Conservation (phyloP, 2,113 vertebrate species). For the Rhabdomys dilectus region DNA sequence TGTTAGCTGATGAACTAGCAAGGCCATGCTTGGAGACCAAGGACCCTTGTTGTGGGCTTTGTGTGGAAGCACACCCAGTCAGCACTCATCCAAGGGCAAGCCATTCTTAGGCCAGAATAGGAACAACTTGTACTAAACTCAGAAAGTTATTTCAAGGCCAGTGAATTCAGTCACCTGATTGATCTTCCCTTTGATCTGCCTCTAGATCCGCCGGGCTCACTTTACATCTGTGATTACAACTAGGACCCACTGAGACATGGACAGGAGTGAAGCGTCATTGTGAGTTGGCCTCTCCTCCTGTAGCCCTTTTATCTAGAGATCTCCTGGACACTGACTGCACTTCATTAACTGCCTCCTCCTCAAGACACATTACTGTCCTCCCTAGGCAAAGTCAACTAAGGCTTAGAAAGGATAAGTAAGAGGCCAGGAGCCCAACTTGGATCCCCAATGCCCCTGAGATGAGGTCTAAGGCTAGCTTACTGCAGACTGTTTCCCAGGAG, state of each 20-base stretch:
- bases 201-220: not conserved
- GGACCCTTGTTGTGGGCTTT: not conserved
- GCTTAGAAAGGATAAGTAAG: not conserved
- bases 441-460: not conserved
- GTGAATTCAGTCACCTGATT: slow-evolving; percentile 1
- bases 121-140: not conserved
- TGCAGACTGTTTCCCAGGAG: not conserved
- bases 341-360: not conserved
- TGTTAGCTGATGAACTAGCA: not conserved
- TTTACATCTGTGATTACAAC: not conserved
- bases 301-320: not conserved
- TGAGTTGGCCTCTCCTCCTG: not conserved
- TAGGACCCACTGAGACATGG: not conserved
- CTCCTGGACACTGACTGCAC: not conserved
- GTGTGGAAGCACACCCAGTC: not conserved
- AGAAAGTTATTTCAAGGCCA: slow-evolving; percentile 10
- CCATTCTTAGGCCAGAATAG: not conserved
- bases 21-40: not conserved
- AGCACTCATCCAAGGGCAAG: not conserved
- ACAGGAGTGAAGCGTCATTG: not conserved
- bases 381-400: not conserved
- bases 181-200: slow-evolving; percentile 37
- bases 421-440: not conserved
- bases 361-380: not conserved
- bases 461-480: not conserved